Evolutionary conservation across 2,113 vertebrate genomes (phyloP), one percentile per base, ranked within the genome.

Genomic region (Gopherus flavomarginatus): DNA sequence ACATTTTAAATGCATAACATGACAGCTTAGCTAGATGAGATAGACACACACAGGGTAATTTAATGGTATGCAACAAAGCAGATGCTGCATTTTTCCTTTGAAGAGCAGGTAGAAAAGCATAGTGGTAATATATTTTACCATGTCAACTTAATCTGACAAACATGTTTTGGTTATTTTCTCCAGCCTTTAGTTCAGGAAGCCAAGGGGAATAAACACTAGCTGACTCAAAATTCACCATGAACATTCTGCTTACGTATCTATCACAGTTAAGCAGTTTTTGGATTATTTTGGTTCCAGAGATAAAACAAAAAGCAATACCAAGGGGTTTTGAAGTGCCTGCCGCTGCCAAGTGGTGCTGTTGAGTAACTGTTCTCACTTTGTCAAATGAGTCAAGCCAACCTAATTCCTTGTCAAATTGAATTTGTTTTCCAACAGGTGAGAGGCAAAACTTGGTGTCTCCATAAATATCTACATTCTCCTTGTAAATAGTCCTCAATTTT

Each of bases 401-500:
- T 89, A 96, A 95, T 83, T 90, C 7, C 27, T 95, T 93, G 77
- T 81, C 83, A 81, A 35, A 1, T 95, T 91, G 88, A 72, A 92
- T 90, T 91, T 91, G 49, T 95, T 96, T 95, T 95, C 42, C 35
- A 88, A 86, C 75, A 95, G 72, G 4, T 1, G 0, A 88, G 59
- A 91, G 38, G 31, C 31, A 89, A 87, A 88, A 89, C 10, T 81
- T 87, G 50, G 54, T 65, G 2, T 87, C 79, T 93, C 38, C 65
- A 4, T 90, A 96, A 94, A 92, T 86, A 91, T 3, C 0, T 56
- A 85, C 0, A 1, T 59, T 94, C 90, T 91, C 22, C 27, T 94
- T 88, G 81, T 8, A 83, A 24, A 85, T n/a, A 89, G 59, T 81
- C 50, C 12, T 87, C 90, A 79, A 31, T 90, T 89, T 90, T 87